A percentile compares a stretch with the other conserved stretches of the same genome.
These are phyloP conservation scores for Etia nguti DNA, from an alignment of 2,113 vertebrate genomes.

Conservation along the genomic window DNA sequence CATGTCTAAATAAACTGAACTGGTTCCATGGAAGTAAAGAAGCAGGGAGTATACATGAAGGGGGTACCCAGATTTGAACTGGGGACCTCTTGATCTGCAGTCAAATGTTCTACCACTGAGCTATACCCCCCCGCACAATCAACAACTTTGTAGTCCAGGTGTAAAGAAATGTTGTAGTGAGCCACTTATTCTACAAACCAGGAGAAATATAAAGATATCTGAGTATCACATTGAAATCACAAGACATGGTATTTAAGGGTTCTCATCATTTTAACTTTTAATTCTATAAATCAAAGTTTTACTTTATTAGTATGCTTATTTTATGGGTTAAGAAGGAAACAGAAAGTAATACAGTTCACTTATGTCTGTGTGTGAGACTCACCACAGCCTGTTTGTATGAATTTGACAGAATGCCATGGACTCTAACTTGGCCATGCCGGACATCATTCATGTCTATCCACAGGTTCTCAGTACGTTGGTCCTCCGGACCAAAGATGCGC, in stretches of 20 bases:
- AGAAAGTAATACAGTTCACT: neutral
- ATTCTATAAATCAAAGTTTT: neutral
- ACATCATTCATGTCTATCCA: conserved; percentile 81
- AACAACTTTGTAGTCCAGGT: neutral
- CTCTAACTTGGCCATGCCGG: conserved; percentile 76
- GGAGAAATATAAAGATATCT: neutral
- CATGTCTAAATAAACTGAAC: neutral
- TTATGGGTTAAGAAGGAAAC: neutral
- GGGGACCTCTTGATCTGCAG: conserved; percentile 79
- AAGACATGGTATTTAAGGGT: neutral
- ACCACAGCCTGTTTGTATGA: conserved; percentile 88
- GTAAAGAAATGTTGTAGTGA: neutral
- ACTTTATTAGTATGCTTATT: neutral
- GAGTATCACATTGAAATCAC: too few relatives aligned
- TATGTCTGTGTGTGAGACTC: conserved; percentile 46
- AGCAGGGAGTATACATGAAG: neutral
- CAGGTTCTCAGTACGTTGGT: conserved; percentile 66
- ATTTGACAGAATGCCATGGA: conserved; percentile 87
- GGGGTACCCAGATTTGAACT: conserved; percentile 76
- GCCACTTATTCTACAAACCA: neutral
- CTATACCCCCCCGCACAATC: neutral
- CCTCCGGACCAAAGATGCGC: conserved; percentile 70
- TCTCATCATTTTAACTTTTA: neutral
- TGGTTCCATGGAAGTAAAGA: neutral
- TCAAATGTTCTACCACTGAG: conserved; percentile 84